Evolutionary conservation across 2,888 invertebrate genomes (phyloP).

Genomic region (Tiliacea aurago): DNA sequence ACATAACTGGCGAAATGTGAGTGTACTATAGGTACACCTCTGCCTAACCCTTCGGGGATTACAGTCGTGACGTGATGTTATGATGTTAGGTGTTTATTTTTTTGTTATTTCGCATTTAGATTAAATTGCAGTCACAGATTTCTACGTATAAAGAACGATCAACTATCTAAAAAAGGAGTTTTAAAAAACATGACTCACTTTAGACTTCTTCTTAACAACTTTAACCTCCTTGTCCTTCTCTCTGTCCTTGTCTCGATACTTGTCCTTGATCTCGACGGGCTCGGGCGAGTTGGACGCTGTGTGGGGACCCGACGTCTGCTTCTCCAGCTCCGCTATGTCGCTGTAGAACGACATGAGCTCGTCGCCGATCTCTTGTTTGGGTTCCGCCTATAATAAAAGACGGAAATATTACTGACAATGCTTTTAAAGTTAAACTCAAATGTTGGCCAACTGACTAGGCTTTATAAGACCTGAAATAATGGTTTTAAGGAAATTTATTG

Average conservation of each 20-base stretch:
- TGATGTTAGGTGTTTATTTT: too few species aligned
- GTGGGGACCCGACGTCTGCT: slow-evolving; percentile 65
- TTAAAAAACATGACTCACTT: slow-evolving; percentile 63
- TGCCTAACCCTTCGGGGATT: too few species aligned
- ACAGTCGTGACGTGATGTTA: too few species aligned
- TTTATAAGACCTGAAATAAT: neutral
- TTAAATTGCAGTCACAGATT: neutral
- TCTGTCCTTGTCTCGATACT: slow-evolving; percentile 49
- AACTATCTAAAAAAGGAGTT: too few species aligned
- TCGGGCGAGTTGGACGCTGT: slow-evolving; percentile 67
- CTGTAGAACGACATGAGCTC: slow-evolving; percentile 90
- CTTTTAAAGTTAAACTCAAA: neutral
- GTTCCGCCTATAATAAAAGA: slow-evolving; percentile 66
- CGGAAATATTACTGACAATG: neutral
- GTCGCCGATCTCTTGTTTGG: slow-evolving; percentile 84
- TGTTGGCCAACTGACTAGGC: neutral
- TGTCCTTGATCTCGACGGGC: slow-evolving; percentile 54
- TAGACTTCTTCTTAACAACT: slow-evolving; percentile 76
- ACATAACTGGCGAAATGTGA: too few species aligned
- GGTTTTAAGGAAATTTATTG: neutral
- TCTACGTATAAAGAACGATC: neutral
- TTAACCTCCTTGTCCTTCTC: slow-evolving; percentile 55
- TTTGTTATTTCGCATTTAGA: too few species aligned
- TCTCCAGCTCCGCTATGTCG: slow-evolving; percentile 89
- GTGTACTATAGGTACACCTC: too few species aligned